Conservation (phyloP, 2,888 invertebrate species). For the Lobophora halterata region DNA sequence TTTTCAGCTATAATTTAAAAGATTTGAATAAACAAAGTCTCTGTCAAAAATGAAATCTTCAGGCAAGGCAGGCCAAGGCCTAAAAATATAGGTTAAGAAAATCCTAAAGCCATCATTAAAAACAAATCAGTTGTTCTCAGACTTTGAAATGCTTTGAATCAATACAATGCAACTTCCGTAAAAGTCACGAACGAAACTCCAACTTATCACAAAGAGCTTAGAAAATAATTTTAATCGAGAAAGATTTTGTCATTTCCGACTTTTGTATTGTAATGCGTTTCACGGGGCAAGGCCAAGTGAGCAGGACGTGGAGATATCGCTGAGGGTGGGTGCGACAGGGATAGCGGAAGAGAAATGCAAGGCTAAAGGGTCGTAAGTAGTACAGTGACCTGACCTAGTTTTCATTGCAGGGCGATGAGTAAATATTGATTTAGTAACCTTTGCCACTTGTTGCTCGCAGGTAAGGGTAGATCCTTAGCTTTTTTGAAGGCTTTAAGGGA, state of each 20-base stretch:
- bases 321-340: slow-evolving; percentile 39
- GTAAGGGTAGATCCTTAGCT: slow-evolving; percentile 28
- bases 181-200: slow-evolving; percentile 32
- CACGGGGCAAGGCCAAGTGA: slow-evolving; percentile 65
- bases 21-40: slow-evolving; percentile 26
- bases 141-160: slow-evolving; percentile 52
- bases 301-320: slow-evolving; percentile 41
- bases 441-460: slow-evolving; percentile 65
- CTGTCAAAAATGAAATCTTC: slow-evolving; percentile 29
- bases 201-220: slow-evolving; percentile 38
- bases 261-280: slow-evolving; percentile 65
- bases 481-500: slow-evolving; percentile 23
- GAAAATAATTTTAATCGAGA: slow-evolving; percentile 57
- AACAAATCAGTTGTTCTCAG: slow-evolving; percentile 57
- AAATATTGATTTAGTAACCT: slow-evolving; percentile 74
- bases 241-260: slow-evolving; percentile 59
- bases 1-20: no score
- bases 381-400: slow-evolving; percentile 77
- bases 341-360: slow-evolving; percentile 61
- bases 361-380: slow-evolving; percentile 72
- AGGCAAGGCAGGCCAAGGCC: slow-evolving; percentile 52
- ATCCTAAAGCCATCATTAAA: slow-evolving; percentile 57
- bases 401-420: slow-evolving; percentile 65
- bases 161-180: slow-evolving; percentile 56
- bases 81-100: slow-evolving; percentile 56